Conservation (phyloP, 2,888 invertebrate species). For the Congeria kusceri region DNA sequence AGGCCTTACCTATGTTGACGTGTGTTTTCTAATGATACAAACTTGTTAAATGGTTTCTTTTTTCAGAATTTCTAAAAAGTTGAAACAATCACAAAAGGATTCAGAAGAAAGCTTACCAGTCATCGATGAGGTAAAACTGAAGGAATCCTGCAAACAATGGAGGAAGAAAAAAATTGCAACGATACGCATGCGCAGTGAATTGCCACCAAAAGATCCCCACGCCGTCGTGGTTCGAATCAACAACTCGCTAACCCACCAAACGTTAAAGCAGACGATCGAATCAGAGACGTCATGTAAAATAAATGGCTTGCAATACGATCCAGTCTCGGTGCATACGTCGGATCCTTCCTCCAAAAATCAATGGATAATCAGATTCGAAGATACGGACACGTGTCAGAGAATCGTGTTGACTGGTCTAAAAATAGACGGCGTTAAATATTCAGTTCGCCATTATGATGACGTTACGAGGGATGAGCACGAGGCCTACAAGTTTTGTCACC, state of each 20-base stretch:
- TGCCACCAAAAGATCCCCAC: slow-evolving; percentile 60
- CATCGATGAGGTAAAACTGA: slow-evolving; percentile 60
- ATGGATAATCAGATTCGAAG: slow-evolving; percentile 67
- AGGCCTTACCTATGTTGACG: too few species aligned
- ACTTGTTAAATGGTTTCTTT: too few species aligned
- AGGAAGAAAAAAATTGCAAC: slow-evolving; percentile 63
- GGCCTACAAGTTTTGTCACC: slow-evolving; percentile 62
- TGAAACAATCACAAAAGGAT: too few species aligned
- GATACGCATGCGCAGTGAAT: slow-evolving; percentile 64
- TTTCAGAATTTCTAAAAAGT: too few species aligned
- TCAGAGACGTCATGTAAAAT: slow-evolving; percentile 49
- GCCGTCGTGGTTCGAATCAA: slow-evolving; percentile 60
- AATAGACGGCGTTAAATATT: slow-evolving; percentile 55
- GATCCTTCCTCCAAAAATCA: slow-evolving; percentile 61
- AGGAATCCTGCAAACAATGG: slow-evolving; percentile 63
- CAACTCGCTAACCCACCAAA: slow-evolving; percentile 57
- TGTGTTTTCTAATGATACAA: neutral
- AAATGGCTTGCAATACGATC: slow-evolving; percentile 66
- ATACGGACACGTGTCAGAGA: slow-evolving; percentile 47
- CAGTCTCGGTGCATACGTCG: slow-evolving; percentile 62
- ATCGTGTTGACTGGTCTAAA: slow-evolving; percentile 56
- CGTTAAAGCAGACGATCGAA: slow-evolving; percentile 64
- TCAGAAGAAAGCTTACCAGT: slow-evolving; percentile 3
- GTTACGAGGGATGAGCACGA: slow-evolving; percentile 69
- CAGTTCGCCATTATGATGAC: slow-evolving; percentile 65